Base-by-base conservation (phyloP, 2,113 vertebrate species). In the Heterochromis multidens region DNA sequence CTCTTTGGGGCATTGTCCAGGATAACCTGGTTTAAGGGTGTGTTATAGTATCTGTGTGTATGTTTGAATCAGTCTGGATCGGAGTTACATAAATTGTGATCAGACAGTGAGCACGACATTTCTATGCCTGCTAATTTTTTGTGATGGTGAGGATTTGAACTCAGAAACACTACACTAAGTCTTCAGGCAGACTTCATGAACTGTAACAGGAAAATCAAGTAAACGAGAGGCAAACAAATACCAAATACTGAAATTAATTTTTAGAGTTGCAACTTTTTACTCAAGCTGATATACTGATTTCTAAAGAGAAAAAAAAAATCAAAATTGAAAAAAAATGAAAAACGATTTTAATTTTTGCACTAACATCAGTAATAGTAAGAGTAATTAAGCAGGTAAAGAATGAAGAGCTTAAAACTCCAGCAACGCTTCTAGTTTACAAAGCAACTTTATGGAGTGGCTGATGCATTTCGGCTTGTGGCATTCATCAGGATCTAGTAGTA, bases 401-500 rank as follows among this genome's bases (percentile, higher is more conserved):
- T 49, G 3, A 25, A 72, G 25, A 49, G 65, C 16, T 29, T 17
- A 49, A 72, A 12, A 21, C 16, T 72, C 2, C 23, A 29, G 40
- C 14, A 67, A 25, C 0, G 16, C n/a, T 43, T 65, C 35, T 14
- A 13, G 33, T 23, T 65, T 67, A 43, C 25, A 67, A 46, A 17
- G 37, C 23, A 46, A 19, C 43, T 46, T 46, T 25, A 29, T 70
- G 40, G 14, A 72, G 67, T 19, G 4, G 49, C 19, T 49, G 25
- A 49, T 72, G 65, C 25, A 19, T 1, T 70, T 43, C n/a, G 1
- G 4, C 4, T 17, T 43, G 6, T 49, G 46, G 16, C 5, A 1
- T 21, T 40, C 35, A 65, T 40, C 40, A 21, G 62, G 7, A 7
- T 65, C 62, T n/a, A n/a, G 1, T 6, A 0, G 14, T 70, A 0